Evolutionary conservation across 64 coral and sea anemone genomes (phyloP).

Genomic region (Hydrozoanthus tunicans): DNA sequence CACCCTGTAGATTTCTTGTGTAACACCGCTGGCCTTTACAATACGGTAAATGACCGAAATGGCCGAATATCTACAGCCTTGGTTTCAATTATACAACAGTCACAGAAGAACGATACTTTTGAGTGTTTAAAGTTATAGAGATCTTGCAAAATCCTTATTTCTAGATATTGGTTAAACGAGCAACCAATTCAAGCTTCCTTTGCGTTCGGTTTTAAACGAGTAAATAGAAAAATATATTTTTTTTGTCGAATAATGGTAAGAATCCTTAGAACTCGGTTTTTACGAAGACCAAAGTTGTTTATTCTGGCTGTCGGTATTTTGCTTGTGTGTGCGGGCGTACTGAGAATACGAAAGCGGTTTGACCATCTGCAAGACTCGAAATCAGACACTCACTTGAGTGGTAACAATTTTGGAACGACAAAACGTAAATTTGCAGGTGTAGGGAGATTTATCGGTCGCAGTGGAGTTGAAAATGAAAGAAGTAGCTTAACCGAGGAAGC

Average conservation of each 20-base stretch:
- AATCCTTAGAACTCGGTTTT: constrained; percentile 26
- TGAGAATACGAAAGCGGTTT: constrained; percentile 26
- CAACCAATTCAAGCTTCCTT: not conserved
- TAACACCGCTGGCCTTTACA: no score
- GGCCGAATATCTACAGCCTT: no score
- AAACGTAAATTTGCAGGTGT: not conserved
- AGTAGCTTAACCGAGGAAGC: not conserved
- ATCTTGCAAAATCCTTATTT: no score
- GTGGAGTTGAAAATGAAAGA: not conserved
- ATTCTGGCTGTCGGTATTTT: constrained; percentile 16
- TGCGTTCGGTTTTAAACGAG: not conserved
- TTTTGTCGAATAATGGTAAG: constrained; percentile 12
- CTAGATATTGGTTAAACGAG: no score
- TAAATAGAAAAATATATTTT: not conserved
- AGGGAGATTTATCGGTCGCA: not conserved
- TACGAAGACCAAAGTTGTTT: constrained; percentile 42
- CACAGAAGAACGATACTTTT: no score
- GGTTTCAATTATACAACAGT: no score
- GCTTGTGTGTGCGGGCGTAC: constrained; percentile 26
- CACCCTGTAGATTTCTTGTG: no score
- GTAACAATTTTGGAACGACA: not conserved
- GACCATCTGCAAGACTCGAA: not conserved
- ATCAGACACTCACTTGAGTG: not conserved
- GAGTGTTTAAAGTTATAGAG: no score
- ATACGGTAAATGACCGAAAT: no score